phyloP scores from a whole-genome alignment of 2,113 vertebrate species.

The Oryzias curvinotus region DNA sequence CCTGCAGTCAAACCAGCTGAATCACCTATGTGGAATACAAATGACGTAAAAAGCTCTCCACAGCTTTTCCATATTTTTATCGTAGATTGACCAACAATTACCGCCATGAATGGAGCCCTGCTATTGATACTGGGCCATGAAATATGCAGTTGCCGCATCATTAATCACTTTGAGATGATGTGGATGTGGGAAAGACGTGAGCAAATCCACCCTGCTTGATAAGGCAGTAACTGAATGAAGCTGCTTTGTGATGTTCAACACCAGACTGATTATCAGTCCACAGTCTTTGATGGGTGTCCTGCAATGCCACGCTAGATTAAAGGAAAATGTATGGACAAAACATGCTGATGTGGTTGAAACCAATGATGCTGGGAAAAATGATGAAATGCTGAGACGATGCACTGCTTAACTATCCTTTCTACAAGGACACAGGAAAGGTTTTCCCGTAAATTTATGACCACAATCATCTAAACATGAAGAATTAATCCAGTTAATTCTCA shows the following conservation, averaged over 20 bases:
- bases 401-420: no score
- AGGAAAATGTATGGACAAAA: no score
- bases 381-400: no score
- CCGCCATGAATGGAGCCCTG: background rate
- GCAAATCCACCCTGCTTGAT: conserved; percentile 19
- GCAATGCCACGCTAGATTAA: no score
- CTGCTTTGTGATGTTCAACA: conserved; percentile 10
- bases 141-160: background rate
- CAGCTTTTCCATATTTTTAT: background rate
- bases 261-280: no score
- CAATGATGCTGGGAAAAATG: no score
- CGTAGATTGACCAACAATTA: background rate
- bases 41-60: background rate
- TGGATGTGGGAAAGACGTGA: conserved; percentile 10
- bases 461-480: no score
- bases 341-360: no score
- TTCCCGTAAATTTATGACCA: no score
- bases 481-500: no score
- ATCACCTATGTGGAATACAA: background rate
- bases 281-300: no score
- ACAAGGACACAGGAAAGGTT: no score
- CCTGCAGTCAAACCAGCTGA: background rate
- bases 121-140: background rate
- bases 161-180: background rate
- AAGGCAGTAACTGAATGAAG: conserved; percentile 8